Conservation (phyloP, 2,113 vertebrate genomes). For the Elaphurus davidianus region DNA sequence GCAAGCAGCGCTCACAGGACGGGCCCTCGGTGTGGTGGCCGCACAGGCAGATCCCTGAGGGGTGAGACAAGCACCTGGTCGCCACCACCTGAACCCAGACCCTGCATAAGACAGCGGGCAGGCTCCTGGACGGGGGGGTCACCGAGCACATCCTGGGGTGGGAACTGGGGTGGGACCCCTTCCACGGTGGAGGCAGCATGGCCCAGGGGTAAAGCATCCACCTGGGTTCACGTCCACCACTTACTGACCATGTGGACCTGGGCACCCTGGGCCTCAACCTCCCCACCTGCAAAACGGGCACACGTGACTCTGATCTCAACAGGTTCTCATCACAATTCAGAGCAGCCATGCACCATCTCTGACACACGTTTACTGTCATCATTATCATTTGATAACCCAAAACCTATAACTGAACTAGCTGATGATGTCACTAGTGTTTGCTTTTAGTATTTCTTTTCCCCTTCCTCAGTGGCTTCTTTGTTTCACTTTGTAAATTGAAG, state of each 20-base stretch:
- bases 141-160: fast-evolving
- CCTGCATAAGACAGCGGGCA: fast-evolving
- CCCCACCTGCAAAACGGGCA: neutral
- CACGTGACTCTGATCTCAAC: neutral
- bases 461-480: neutral
- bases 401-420: fast-evolving
- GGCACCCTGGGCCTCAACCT: neutral
- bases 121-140: neutral
- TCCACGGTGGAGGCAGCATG: fast-evolving
- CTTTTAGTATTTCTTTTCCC: fast-evolving
- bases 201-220: neutral
- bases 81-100: neutral
- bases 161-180: neutral
- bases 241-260: fast-evolving
- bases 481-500: neutral
- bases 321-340: fast-evolving
- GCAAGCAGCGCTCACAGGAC: slow-evolving; percentile 89
- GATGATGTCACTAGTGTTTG: fast-evolving
- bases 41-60: slow-evolving; percentile 90
- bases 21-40: slow-evolving; percentile 88
- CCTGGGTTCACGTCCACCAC: neutral
- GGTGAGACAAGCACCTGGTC: neutral
- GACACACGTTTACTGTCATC: neutral
- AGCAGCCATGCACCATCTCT: fast-evolving
- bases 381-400: fast-evolving